A percentile compares a stretch with the other conserved stretches of the same genome.
Evolutionary conservation across 2,113 vertebrate genomes (phyloP).

Genomic region (Urocolius indicus): DNA sequence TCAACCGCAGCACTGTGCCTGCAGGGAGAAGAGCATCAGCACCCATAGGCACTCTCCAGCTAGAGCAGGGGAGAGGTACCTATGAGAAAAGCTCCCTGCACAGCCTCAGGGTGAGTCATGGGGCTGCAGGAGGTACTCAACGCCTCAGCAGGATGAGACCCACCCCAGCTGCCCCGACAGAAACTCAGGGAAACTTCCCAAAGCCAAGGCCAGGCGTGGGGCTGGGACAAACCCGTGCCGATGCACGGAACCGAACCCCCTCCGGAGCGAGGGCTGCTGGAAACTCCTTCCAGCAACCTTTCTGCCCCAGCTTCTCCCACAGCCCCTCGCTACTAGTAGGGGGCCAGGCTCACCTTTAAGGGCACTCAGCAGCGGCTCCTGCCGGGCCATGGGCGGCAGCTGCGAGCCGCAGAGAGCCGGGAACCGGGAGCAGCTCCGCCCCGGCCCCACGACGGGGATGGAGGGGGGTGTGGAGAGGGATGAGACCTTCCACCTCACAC

Average conservation of each 20-base stretch:
- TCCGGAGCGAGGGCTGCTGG: no score
- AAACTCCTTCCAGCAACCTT: no score
- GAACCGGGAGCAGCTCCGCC: not conserved
- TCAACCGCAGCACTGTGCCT: constrained; percentile 83
- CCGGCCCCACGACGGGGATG: not conserved
- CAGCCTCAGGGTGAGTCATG: not conserved
- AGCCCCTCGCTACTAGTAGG: no score
- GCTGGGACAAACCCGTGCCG: no score
- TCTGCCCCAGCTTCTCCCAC: no score
- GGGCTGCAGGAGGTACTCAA: no score
- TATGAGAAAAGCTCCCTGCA: not conserved
- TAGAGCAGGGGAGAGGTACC: no score
- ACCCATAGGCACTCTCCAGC: not conserved
- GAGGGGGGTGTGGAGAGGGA: no score
- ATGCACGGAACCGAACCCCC: no score
- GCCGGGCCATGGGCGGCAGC: constrained; percentile 75
- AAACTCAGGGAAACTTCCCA: not conserved
- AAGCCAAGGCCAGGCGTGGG: no score
- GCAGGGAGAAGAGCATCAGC: not conserved
- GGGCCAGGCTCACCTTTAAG: constrained; percentile 76
- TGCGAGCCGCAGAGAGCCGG: not conserved
- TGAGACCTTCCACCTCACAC: not conserved
- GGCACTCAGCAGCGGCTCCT: constrained; percentile 83
- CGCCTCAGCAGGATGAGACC: not conserved
- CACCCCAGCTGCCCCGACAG: not conserved